phyloP scores from a whole-genome alignment of 2,797 vertebrate genomes.

The Petrocephalus sullivani region DNA sequence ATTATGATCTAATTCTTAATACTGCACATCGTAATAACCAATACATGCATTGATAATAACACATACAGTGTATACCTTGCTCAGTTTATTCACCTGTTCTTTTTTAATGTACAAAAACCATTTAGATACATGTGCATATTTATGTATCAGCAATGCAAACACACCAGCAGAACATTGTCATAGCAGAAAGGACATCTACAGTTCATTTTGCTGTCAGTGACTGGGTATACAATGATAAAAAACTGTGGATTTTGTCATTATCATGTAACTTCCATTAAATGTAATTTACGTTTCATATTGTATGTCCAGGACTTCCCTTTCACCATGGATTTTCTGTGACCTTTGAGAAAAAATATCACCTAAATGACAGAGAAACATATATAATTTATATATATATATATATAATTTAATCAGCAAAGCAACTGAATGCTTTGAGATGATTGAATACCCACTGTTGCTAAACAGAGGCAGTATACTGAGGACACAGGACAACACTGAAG shows the following conservation, averaged over 20 bases:
- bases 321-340: neutral
- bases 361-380: neutral
- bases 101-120: neutral
- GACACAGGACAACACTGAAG: neutral
- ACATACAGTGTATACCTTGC: neutral
- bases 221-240: neutral
- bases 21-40: too few species aligned
- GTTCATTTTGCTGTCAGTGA: neutral
- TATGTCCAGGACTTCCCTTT: neutral
- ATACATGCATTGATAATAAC: too few species aligned
- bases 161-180: neutral
- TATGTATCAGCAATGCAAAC: neutral
- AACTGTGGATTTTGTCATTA: neutral
- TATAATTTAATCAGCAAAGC: neutral
- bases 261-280: neutral
- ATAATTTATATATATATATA: neutral
- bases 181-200: neutral
- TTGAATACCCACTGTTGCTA: too few species aligned
- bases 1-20: too few species aligned
- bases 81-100: neutral
- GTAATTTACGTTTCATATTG: neutral
- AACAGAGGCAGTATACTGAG: neutral
- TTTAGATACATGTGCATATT: neutral
- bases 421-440: too few species aligned
- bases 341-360: neutral